Evolutionary conservation across 2,113 vertebrate species (phyloP).

Genomic region (Cepphus grylle): DNA sequence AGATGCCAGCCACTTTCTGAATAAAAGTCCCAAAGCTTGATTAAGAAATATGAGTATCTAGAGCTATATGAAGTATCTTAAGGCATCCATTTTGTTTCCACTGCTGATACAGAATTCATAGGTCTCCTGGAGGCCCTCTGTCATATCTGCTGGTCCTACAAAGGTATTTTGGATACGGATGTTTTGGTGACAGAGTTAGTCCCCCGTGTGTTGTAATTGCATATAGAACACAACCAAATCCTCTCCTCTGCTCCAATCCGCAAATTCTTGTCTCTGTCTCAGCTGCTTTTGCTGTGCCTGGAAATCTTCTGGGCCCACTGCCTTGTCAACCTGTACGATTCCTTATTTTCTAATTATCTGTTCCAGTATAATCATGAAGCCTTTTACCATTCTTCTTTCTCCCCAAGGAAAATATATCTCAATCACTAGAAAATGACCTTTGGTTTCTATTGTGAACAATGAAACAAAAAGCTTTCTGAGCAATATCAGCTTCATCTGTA

Average conservation of each 20-base stretch:
- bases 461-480: not conserved
- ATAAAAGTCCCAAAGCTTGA: not conserved
- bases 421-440: slow-evolving; percentile 43
- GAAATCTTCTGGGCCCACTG: not conserved
- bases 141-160: not conserved
- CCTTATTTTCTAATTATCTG: slow-evolving; percentile 27
- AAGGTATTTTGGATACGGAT: not conserved
- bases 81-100: not conserved
- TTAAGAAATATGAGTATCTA: not conserved
- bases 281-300: not conserved
- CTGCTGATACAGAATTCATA: not conserved
- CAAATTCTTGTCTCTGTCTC: not conserved
- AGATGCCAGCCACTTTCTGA: not conserved
- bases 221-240: not conserved
- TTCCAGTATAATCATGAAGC: not conserved
- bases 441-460: not conserved
- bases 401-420: slow-evolving; percentile 14
- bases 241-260: not conserved
- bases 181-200: not conserved
- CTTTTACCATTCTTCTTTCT: slow-evolving; percentile 41
- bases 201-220: not conserved
- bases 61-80: not conserved
- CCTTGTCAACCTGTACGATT: not conserved
- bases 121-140: not conserved
- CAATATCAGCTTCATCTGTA: slow-evolving; percentile 22